Base-by-base conservation (phyloP, 1,140 invertebrate species). In the Sarcophaga bullata region DNA sequence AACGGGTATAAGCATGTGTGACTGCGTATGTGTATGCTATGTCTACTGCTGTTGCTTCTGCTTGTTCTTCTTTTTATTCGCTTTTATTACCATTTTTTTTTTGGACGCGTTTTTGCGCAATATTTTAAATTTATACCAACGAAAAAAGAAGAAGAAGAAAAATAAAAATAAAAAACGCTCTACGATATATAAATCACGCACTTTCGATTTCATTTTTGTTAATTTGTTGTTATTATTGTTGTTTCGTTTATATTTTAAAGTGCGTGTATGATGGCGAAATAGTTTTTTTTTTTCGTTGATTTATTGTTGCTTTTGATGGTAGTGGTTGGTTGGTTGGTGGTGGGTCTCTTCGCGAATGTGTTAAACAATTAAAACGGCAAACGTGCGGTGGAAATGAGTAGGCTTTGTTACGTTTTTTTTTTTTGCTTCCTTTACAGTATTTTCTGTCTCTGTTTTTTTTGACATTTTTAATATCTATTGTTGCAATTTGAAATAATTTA, bases 141-240 rank as follows among this genome's bases (percentile, higher is more conserved):
- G 62, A 13, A 19, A 72, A 7, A 6, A 10, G 58, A 72, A 72
- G 37, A 72, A 8, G 25, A 37, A 13, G 3, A 37, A 37, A 2
- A 37, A 37, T 9, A 19, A 72, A 3, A 72, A 72, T 19, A 19
- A 0, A 25, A 72, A 72, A 72, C 37, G 9, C 37, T 37, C 25
- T 37, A 37, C 25, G 25, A 37, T 37, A 37, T 37, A 37, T 37
- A 37, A 37, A 37, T 37, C 75, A 78, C 75, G 75, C 75, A 78
- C 75, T 78, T 78, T 78, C 75, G 75, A 78, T 78, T 78, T 78
- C 75, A 52, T 78, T 78, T 48, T 37, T 37, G 25, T 37, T 37
- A 37, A 37, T 37, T 37, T 37, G 25, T 37, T 37, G 25, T 37
- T 37, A 37, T 37, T 37, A 4, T 37, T 37, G 25, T 37, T 68